Conservation (phyloP, 2,113 vertebrate species). For the Regulus satrapa region DNA sequence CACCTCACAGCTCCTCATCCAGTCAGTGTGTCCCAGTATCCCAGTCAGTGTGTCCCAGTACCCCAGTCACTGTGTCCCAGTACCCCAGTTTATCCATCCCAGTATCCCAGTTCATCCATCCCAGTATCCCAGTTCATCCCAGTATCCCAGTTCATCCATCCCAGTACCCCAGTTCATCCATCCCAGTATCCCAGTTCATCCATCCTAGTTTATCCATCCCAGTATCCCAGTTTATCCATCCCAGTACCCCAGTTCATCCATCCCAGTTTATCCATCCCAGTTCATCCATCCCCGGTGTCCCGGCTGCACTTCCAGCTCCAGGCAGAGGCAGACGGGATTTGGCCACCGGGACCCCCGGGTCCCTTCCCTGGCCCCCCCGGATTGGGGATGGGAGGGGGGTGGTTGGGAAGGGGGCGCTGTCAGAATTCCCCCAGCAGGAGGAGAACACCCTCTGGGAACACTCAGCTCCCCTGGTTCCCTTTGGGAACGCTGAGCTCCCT, state of each 20-base stretch:
- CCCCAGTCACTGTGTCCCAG: not conserved
- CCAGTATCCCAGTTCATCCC: not conserved
- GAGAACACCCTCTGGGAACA: too few relatives aligned
- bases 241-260: too few relatives aligned
- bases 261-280: too few relatives aligned
- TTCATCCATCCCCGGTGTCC: too few relatives aligned
- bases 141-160: not conserved
- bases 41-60: not conserved
- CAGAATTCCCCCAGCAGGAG: too few relatives aligned
- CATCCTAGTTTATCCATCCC: too few relatives aligned
- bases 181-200: not conserved
- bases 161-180: not conserved
- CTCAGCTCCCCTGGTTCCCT: too few relatives aligned
- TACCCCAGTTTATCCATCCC: not conserved
- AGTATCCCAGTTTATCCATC: too few relatives aligned
- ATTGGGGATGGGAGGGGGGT: too few relatives aligned
- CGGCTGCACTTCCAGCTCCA: accelerated
- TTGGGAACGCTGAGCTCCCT: too few relatives aligned
- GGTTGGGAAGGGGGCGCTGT: not conserved
- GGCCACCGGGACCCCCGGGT: accelerated
- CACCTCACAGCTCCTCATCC: not conserved
- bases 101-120: not conserved
- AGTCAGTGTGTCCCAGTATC: not conserved
- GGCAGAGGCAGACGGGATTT: not conserved
- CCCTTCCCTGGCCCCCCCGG: not conserved